These are phyloP conservation scores for Aeoliscus strigatus DNA, from an alignment of 2,797 vertebrate species.

Conservation along the genomic window DNA sequence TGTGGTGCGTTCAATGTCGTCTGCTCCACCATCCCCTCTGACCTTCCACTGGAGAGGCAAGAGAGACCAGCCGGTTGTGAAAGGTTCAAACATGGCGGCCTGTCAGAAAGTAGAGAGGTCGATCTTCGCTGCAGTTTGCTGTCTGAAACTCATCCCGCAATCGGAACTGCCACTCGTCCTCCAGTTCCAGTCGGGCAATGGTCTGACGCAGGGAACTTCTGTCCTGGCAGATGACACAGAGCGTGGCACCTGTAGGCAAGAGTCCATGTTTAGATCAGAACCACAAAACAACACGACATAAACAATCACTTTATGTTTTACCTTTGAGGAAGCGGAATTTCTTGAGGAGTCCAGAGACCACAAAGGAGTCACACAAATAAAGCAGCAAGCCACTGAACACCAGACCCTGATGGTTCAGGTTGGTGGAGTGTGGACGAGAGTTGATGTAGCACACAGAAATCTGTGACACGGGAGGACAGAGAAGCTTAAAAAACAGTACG, in stretches of 20 bases:
- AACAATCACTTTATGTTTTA: constrained; percentile 40
- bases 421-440: constrained; percentile 97
- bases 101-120: constrained; percentile 93
- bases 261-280: neutral
- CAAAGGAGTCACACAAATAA: constrained; percentile 97
- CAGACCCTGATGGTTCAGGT: constrained; percentile 84
- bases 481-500: too few species aligned
- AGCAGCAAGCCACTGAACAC: constrained; percentile 94
- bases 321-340: constrained; percentile 96
- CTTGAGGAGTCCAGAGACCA: constrained; percentile 91
- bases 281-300: neutral
- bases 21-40: constrained; percentile 9
- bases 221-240: constrained; percentile 97
- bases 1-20: too few species aligned
- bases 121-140: constrained; percentile 92
- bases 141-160: constrained; percentile 97
- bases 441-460: constrained; percentile 92
- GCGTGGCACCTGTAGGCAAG: constrained; percentile 83
- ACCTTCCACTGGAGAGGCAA: constrained; percentile 16
- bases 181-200: constrained; percentile 90
- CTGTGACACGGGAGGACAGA: constrained; percentile 59
- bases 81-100: constrained; percentile 85
- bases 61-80: constrained; percentile 1
- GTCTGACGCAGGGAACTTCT: constrained; percentile 94
- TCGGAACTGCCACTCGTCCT: constrained; percentile 98